These are phyloP conservation scores for Halichoerus grypus DNA, from an alignment of 2,113 vertebrate species.

Conservation along the genomic window DNA sequence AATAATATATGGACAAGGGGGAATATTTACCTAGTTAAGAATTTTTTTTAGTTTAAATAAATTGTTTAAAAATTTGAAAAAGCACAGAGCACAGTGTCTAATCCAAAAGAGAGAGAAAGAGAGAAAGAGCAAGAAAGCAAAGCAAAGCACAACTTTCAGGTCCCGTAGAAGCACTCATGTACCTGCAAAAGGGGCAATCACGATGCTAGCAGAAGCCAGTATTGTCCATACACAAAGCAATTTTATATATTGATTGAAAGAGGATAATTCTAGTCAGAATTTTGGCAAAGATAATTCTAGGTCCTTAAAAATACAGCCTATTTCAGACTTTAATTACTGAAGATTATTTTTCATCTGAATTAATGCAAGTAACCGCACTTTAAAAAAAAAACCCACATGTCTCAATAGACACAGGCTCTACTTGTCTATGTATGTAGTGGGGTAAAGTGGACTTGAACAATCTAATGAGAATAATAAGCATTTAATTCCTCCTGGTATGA, in stretches of 20 bases:
- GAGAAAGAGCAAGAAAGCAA: neutral
- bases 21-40: slow-evolving; percentile 38
- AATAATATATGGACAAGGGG: neutral
- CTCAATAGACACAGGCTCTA: neutral
- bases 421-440: slow-evolving; percentile 23
- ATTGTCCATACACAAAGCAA: neutral
- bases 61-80: neutral
- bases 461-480: slow-evolving; percentile 67
- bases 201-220: neutral
- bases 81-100: neutral
- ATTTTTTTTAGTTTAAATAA: neutral
- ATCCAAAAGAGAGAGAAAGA: neutral
- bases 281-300: slow-evolving; percentile 44
- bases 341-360: slow-evolving; percentile 37
- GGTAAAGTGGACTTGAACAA: slow-evolving; percentile 7
- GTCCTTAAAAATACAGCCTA: slow-evolving; percentile 47
- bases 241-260: slow-evolving; percentile 42
- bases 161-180: neutral
- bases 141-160: slow-evolving; percentile 29
- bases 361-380: neutral
- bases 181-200: neutral
- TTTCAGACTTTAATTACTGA: slow-evolving; percentile 59
- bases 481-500: slow-evolving; percentile 66
- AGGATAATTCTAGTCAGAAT: slow-evolving; percentile 7
- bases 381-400: neutral